Evolutionary conservation across 2,797 vertebrate species (phyloP), one percentile per base, ranked within the genome.

Genomic region (Catostomus latipinnis): DNA sequence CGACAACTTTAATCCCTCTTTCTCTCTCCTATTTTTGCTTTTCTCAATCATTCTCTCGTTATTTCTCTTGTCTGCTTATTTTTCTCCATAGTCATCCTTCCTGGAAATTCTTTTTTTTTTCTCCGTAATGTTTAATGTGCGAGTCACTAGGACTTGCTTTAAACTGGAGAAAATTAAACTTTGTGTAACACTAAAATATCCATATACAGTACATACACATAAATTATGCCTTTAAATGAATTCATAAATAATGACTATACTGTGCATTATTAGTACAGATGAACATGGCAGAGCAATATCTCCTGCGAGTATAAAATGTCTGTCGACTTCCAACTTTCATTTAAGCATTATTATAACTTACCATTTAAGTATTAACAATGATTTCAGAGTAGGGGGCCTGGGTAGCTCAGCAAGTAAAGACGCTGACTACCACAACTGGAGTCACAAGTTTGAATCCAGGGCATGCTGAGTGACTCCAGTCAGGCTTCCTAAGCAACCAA

Each of bases 121-220:
- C 46, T 13, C 18, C 22, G 34, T 74, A 77, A 56, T 81, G 62
- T 65, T 63, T 81, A 18, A 34, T 60, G 22, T 34, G 10, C 81
- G 83, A 85, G 70, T 85, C 81, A 85, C 63, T 8, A 53, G 50
- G 53, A 10, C 48, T 70, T 50, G 49, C 52, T 60, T 60, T 62
- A 73, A 74, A 65, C 50, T 58, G 18, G 52, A 48, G 22, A 71
- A 71, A 74, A 67, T 63, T 67, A 72, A 73, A 67, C 67, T 80
- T 76, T 56, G 50, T 72, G 48, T 74, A 82, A 73, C 76, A 82
- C 49, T 63, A 57, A 45, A 81, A 62, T 70, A 45, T 18, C 50
- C 63, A 49, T 53, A 53, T 22, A 61, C 2, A 3, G 34, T 34
- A 34, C 45, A 75, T 12, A 71, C 43, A 63, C 57, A 65, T 43